Percentiles rank a stretch among this genome's conserved stretches.
Evolutionary conservation across 2,797 vertebrate genomes (phyloP).

Genomic region (Acomys russatus): DNA sequence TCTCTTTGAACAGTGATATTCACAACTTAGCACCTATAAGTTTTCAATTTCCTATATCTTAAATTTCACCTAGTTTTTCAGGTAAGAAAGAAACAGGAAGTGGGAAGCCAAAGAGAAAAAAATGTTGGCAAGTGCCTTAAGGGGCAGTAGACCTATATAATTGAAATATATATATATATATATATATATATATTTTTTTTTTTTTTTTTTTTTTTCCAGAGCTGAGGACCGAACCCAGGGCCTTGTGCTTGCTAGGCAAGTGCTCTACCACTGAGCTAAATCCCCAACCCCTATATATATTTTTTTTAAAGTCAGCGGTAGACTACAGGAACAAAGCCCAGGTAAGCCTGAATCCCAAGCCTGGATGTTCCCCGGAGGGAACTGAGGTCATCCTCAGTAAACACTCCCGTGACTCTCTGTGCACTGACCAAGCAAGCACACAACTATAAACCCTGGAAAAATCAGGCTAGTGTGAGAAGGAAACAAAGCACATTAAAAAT

Average conservation of each 20-base stretch:
- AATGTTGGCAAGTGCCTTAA: conserved; percentile 23
- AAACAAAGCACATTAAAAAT: conserved; percentile 40
- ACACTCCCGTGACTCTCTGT: not conserved
- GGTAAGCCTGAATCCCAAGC: not conserved
- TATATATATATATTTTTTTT: too few species aligned
- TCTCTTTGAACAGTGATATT: not conserved
- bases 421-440: not conserved
- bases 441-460: conserved; percentile 2
- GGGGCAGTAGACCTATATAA: not conserved
- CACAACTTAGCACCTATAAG: not conserved
- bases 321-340: not conserved
- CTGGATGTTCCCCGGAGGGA: not conserved
- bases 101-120: not conserved
- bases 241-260: too few species aligned
- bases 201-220: too few species aligned
- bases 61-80: conserved; percentile 5
- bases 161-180: too few species aligned
- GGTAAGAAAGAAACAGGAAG: not conserved
- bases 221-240: too few species aligned
- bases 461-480: not conserved
- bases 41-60: conserved; percentile 52
- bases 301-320: not conserved
- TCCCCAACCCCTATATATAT: too few species aligned
- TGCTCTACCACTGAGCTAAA: too few species aligned
- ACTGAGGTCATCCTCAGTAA: not conserved